A percentile compares a stretch with the other conserved stretches of the same genome.
These are phyloP conservation scores for Leucophora obtusa DNA, from an alignment of 2,888 invertebrate species.

Conservation along the genomic window DNA sequence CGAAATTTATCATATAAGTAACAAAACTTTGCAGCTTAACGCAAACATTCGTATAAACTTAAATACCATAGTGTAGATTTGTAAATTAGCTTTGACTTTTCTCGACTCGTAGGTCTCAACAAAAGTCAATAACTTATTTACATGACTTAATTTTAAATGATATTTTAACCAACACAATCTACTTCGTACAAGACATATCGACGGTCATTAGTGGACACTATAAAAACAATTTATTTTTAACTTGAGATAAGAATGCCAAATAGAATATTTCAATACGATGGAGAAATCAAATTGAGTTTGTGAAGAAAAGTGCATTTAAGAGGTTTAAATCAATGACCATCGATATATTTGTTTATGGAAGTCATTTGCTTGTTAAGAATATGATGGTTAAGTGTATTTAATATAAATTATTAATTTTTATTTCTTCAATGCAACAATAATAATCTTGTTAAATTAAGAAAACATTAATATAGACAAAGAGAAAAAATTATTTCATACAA, in stretches of 20 bases:
- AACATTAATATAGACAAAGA: no score
- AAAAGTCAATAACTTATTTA: slow-evolving; percentile 55
- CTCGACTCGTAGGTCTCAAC: slow-evolving; percentile 56
- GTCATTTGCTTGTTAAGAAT: neutral
- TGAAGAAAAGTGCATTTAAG: no score
- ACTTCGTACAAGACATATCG: neutral
- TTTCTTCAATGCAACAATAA: no score
- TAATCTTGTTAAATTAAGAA: no score
- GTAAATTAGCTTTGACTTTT: slow-evolving; percentile 54
- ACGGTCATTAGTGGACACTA: no score
- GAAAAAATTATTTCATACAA: no score
- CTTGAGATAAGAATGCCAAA: no score
- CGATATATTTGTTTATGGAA: neutral
- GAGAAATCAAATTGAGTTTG: no score
- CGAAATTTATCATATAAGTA: slow-evolving; percentile 24
- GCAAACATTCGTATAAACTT: neutral
- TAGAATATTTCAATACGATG: no score
- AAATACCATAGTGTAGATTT: slow-evolving; percentile 37
- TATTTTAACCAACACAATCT: slow-evolving; percentile 17
- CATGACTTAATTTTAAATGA: slow-evolving; percentile 39
- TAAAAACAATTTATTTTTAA: no score
- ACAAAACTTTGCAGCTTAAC: slow-evolving; percentile 25
- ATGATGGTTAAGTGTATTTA: neutral
- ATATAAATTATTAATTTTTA: neutral
- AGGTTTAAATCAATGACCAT: no score